These are phyloP conservation scores for Electrophaes corylata DNA, from an alignment of 2,888 invertebrate species.

Conservation along the genomic window DNA sequence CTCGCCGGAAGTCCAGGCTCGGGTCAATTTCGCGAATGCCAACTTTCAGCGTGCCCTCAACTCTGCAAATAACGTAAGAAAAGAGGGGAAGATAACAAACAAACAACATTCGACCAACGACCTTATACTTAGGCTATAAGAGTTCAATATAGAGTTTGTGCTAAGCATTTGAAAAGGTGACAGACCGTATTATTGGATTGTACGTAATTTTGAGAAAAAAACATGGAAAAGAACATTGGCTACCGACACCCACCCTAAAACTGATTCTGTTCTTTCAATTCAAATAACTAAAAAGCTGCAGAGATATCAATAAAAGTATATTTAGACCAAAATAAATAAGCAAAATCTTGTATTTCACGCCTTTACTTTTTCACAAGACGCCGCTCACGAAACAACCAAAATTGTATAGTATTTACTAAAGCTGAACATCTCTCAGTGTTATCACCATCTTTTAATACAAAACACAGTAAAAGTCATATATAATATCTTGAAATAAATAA, in stretches of 20 bases:
- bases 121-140: conserved; percentile 20
- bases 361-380: background rate
- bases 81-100: conserved; percentile 43
- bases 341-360: background rate
- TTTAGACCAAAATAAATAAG: background rate
- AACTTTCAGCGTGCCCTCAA: conserved; percentile 51
- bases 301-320: background rate
- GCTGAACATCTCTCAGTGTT: background rate
- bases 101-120: conserved; percentile 14
- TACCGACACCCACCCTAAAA: conserved; percentile 22
- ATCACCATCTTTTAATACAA: no score
- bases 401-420: background rate
- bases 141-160: conserved; percentile 16
- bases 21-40: conserved; percentile 53
- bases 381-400: background rate
- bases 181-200: conserved; percentile 40
- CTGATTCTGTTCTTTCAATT: conserved; percentile 13
- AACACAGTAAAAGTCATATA: no score
- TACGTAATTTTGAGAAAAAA: conserved; percentile 36
- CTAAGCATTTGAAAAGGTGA: conserved; percentile 28
- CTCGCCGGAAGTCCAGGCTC: conserved; percentile 57
- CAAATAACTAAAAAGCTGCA: conserved; percentile 5
- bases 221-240: conserved; percentile 29
- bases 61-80: conserved; percentile 56
- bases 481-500: no score